A percentile compares a stretch with the other conserved stretches of the same genome.
These are phyloP conservation scores for Scylla paramamosain DNA, from an alignment of 1,140 invertebrate species.

Conservation along the genomic window DNA sequence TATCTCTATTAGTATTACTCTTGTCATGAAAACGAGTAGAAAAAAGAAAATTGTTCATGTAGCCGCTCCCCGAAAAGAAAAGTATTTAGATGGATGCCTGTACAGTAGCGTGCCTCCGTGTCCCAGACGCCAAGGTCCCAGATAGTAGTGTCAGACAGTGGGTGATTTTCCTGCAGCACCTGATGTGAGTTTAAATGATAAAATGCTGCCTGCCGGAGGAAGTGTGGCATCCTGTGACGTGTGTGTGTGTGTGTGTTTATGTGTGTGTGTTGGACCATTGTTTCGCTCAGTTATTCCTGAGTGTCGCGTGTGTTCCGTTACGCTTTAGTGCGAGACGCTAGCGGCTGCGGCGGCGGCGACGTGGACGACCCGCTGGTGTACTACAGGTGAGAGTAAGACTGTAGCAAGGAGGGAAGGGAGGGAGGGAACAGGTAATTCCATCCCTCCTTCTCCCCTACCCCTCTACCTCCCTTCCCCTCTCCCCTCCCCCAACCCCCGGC, in stretches of 20 bases:
- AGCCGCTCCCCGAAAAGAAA: too few species aligned
- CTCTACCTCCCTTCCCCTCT: neutral
- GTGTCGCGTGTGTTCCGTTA: neutral
- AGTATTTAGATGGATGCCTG: too few species aligned
- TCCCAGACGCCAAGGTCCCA: too few species aligned
- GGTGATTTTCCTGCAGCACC: too few species aligned
- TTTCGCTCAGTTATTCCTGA: neutral
- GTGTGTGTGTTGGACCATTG: neutral
- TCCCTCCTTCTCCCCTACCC: neutral
- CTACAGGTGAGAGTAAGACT: neutral
- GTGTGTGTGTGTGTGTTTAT: neutral
- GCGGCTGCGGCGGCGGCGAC: neutral
- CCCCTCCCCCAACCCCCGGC: neutral
- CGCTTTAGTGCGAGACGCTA: neutral
- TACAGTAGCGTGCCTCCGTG: too few species aligned
- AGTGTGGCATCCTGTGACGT: neutral
- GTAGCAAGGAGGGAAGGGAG: neutral
- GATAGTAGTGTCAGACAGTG: too few species aligned
- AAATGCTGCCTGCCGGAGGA: neutral
- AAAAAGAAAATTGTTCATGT: too few species aligned
- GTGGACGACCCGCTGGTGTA: neutral
- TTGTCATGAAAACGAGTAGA: too few species aligned
- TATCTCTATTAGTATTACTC: too few species aligned
- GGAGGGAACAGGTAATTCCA: constrained; percentile 9
- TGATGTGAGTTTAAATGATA: too few species aligned